Base-by-base conservation (phyloP, 1,140 invertebrate species). In the Bradysia coprophila region DNA sequence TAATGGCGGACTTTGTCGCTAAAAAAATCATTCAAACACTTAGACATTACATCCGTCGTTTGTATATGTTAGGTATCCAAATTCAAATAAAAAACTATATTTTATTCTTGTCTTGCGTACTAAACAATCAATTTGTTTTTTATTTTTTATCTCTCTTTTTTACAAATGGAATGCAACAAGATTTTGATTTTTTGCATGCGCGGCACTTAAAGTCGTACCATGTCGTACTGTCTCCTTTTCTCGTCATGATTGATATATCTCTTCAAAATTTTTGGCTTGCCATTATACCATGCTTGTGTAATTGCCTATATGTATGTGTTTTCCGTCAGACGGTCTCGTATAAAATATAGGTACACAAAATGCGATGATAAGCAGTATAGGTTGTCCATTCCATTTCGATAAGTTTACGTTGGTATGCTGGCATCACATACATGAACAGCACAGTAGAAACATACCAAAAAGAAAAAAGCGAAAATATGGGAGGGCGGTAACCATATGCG, bases 1-100 rank as follows among this genome's bases (percentile, higher is more conserved):
- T 38, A 38, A 38, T 38, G 36, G 36, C 36, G n/a, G 36, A 16
- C 18, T 38, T 38, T 38, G 36, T 38, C 36, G 36, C 36, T 38
- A 18, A n/a, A 38, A 16, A 34, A n/a, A 38, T 38, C 21, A 10
- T 38, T 38, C 36, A 38, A 16, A 38, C 36, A 38, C 36, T 38
- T 38, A 38, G 10, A 38, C n/a, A 38, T 38, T 18, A 20, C 13
- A 8, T 13, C 24, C 13, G 24, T 28, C 24, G 13, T 28, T n/a
- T n/a, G n/a, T n/a, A n/a, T n/a, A n/a, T n/a, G n/a, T n/a, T n/a
- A n/a, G n/a, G n/a, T n/a, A n/a, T n/a, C n/a, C n/a, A n/a, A n/a
- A 28, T 28, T 8, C 24, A 28, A 28, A 28, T 28, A 28, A 28
- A 8, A 28, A 28, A 28, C 13, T 13, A 13, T n/a, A n/a, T 28